phyloP scores from a whole-genome alignment of 23 tunicate species.

The Styela clava region DNA sequence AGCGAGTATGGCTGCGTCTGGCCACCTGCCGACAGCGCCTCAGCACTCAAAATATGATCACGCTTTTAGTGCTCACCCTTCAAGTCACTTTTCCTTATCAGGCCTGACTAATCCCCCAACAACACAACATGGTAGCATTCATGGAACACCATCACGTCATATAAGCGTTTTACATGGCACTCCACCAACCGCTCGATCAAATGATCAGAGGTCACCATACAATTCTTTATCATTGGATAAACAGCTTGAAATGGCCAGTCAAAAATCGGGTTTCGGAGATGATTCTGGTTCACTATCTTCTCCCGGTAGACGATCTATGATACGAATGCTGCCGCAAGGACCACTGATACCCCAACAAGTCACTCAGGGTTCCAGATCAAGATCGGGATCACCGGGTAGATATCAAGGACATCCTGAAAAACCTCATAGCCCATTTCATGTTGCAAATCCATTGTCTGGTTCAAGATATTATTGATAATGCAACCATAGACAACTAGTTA shows the following conservation, averaged over 20 bases:
- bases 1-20: not conserved
- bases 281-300: not conserved
- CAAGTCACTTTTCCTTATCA: not conserved
- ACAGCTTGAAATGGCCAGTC: constrained; percentile 3
- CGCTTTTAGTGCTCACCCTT: not conserved
- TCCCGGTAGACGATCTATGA: constrained; percentile 1
- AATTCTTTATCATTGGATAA: constrained; percentile 8
- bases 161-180: constrained; percentile 13
- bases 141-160: constrained; percentile 13
- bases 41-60: constrained; percentile 19
- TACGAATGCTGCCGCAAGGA: constrained; percentile 25
- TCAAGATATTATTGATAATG: not conserved
- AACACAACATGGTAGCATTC: not conserved
- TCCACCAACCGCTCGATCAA: constrained; percentile 1
- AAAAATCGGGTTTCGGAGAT: constrained; percentile 10
- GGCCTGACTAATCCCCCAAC: not conserved
- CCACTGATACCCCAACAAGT: constrained; percentile 18
- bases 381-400: constrained; percentile 23
- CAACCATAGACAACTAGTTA: no score
- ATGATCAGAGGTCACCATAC: constrained; percentile 13
- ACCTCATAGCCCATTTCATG: constrained; percentile 22
- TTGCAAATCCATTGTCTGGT: not conserved
- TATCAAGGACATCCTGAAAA: constrained; percentile 16
- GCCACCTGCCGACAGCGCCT: constrained; percentile 4
- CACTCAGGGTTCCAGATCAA: not conserved